Evolutionary conservation across 2,113 vertebrate genomes (phyloP).

Genomic region (Hemiscyllium ocellatum): DNA sequence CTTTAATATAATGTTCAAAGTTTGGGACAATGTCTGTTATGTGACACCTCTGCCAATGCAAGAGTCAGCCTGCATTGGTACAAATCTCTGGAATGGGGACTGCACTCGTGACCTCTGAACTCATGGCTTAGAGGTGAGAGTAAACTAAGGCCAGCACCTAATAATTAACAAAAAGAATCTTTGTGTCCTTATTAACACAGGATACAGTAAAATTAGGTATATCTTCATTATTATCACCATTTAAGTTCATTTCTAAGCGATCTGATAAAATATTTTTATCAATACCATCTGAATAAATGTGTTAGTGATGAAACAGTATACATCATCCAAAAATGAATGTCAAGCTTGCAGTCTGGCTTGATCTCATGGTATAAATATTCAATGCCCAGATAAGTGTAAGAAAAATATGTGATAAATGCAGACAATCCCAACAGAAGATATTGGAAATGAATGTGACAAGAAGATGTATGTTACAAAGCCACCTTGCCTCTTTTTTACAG

Average conservation of each 20-base stretch:
- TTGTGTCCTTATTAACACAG: not conserved
- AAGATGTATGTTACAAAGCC: conserved; percentile 5
- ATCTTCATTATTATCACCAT: not conserved
- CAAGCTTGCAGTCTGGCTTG: not conserved
- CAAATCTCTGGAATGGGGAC: not conserved
- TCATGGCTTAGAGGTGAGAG: not conserved
- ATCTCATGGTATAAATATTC: conserved; percentile 10
- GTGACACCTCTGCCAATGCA: not conserved
- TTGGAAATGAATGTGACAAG: conserved; percentile 10
- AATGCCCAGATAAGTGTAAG: not conserved
- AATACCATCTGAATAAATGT: not conserved
- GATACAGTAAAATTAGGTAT: not conserved
- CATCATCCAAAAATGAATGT: too few species aligned
- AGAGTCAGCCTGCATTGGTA: not conserved
- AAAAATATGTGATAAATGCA: not conserved
- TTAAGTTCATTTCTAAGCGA: not conserved
- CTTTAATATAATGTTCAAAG: too few species aligned
- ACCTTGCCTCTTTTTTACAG: not conserved
- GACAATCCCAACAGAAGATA: not conserved
- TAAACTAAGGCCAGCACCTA: not conserved
- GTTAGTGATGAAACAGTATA: not conserved
- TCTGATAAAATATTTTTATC: not conserved
- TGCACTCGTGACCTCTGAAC: not conserved
- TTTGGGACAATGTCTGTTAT: too few species aligned
- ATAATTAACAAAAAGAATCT: not conserved